Percentiles rank a stretch among this genome's conserved stretches.
Evolutionary conservation across 2,113 vertebrate genomes (phyloP).

Genomic region (Engraulis encrasicolus): DNA sequence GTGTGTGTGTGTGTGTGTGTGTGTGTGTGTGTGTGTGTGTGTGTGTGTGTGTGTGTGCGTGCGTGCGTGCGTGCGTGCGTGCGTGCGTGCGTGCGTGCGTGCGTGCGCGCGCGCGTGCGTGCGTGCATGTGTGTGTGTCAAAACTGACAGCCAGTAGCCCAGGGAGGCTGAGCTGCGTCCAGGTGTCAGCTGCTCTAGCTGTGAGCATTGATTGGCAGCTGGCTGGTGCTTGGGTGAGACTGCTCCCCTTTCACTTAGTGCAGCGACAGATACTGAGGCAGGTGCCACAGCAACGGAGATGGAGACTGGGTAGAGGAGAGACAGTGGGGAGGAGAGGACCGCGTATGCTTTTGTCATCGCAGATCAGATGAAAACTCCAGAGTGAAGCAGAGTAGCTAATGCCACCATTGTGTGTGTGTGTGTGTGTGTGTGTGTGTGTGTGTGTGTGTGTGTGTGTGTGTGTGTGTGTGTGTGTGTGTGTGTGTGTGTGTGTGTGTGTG

Average conservation of each 20-base stretch:
- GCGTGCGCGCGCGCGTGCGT: not conserved
- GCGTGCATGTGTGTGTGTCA: not conserved
- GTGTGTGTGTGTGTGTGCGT: not conserved
- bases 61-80: not conserved
- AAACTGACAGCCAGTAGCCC: too few species aligned
- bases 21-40: not conserved
- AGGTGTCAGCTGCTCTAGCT: not conserved
- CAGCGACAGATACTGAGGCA: too few species aligned
- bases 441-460: not conserved
- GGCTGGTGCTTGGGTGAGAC: not conserved
- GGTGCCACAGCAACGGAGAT: not conserved
- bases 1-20: not conserved
- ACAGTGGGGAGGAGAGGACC: not conserved
- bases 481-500: not conserved
- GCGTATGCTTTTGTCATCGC: conserved; percentile 31
- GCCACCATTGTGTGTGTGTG: not conserved
- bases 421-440: not conserved
- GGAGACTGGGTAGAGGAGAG: too few species aligned
- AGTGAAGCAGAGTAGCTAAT: not conserved
- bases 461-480: too few species aligned
- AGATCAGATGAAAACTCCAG: not conserved
- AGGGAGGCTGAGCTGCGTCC: not conserved
- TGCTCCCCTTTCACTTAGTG: not conserved
- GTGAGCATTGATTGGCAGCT: not conserved
- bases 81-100: too few species aligned